These are phyloP conservation scores for Chaetogeoica ovagalla DNA, from an alignment of 2,888 invertebrate species.

Conservation along the genomic window DNA sequence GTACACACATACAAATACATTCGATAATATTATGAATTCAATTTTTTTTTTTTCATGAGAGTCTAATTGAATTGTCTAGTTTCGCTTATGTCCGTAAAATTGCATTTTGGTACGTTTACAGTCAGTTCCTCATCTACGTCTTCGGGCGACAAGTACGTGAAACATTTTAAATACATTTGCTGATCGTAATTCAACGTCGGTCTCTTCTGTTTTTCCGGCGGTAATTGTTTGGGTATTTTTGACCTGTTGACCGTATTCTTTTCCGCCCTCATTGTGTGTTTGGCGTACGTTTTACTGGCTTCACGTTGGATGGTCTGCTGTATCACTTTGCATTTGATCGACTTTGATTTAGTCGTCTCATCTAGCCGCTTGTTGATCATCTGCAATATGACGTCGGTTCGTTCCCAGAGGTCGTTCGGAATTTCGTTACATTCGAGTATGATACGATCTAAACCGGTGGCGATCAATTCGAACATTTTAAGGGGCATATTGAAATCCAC, in stretches of 20 bases:
- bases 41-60: too few species aligned
- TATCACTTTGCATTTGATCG: too few species aligned
- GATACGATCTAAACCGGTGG: not conserved
- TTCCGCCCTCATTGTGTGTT: not conserved
- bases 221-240: not conserved
- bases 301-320: not conserved
- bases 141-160: not conserved
- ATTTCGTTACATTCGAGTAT: not conserved
- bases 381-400: not conserved
- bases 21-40: too few species aligned
- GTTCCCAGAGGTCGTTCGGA: not conserved
- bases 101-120: too few species aligned
- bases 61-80: too few species aligned
- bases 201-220: not conserved
- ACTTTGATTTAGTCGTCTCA: too few species aligned
- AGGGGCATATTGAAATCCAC: not conserved
- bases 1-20: too few species aligned
- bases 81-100: too few species aligned
- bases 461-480: not conserved
- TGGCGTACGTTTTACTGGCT: not conserved
- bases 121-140: not conserved
- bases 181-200: not conserved
- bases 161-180: slow-evolving; percentile 6
- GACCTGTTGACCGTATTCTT: not conserved
- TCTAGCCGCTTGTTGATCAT: not conserved